Conservation (phyloP, 2,888 invertebrate genomes). For the Iselma pallidipennis region DNA sequence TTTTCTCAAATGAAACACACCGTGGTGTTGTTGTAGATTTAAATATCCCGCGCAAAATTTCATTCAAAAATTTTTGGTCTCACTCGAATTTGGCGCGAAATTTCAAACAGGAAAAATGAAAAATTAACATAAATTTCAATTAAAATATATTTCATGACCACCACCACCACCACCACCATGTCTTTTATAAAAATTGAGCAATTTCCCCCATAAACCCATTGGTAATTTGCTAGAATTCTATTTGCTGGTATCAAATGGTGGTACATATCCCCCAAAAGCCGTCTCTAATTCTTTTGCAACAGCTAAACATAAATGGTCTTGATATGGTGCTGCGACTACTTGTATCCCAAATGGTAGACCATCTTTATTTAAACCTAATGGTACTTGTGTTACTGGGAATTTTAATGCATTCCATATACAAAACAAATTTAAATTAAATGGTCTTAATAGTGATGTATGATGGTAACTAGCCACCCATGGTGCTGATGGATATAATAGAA, state of each 20-base stretch:
- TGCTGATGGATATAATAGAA: slow-evolving; percentile 81
- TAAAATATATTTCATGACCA: too few relatives aligned
- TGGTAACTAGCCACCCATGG: slow-evolving; percentile 83
- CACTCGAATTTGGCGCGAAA: too few relatives aligned
- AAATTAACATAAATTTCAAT: too few relatives aligned
- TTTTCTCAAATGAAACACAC: too few relatives aligned
- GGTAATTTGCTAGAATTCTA: too few relatives aligned
- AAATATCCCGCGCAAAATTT: too few relatives aligned
- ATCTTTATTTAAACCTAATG: slow-evolving; percentile 70
- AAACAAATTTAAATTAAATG: slow-evolving; percentile 85
- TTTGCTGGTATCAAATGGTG: slow-evolving; percentile 55
- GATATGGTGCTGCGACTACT: slow-evolving; percentile 70
- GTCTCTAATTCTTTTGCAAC: slow-evolving; percentile 72
- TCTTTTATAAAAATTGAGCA: too few relatives aligned
- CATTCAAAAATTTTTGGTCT: too few relatives aligned
- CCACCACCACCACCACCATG: too few relatives aligned
- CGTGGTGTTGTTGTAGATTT: too few relatives aligned
- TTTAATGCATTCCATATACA: slow-evolving; percentile 82
- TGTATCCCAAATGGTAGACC: slow-evolving; percentile 83
- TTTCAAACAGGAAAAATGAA: too few relatives aligned
- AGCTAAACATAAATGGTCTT: slow-evolving; percentile 74
- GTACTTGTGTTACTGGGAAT: slow-evolving; percentile 83
- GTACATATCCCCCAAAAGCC: slow-evolving; percentile 72
- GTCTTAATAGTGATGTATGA: slow-evolving; percentile 73
- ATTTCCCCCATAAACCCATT: background rate